These are phyloP conservation scores for Lipophrys pholis DNA, from an alignment of 2,113 vertebrate species.

Conservation along the genomic window DNA sequence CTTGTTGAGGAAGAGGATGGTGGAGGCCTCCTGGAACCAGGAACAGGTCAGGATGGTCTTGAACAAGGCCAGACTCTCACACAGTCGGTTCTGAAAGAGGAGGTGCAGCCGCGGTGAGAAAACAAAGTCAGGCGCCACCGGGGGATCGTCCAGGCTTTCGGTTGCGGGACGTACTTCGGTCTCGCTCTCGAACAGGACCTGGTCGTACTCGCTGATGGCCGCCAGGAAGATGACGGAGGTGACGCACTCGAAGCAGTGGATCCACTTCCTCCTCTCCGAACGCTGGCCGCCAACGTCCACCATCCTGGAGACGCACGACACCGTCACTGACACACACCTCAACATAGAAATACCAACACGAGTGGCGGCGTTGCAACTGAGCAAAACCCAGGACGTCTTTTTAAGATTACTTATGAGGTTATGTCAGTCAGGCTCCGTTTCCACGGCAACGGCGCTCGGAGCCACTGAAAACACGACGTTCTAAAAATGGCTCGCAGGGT, in stretches of 20 bases:
- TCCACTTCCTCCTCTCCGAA: constrained; percentile 92
- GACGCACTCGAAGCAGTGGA: constrained; percentile 92
- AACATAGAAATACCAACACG: background rate
- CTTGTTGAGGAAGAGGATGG: constrained; percentile 93
- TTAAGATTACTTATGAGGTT: no score
- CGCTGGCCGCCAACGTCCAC: constrained; percentile 93
- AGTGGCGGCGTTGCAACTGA: no score
- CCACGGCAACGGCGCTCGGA: no score
- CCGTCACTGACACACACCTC: no score
- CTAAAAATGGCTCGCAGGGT: no score
- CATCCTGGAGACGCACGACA: constrained; percentile 84
- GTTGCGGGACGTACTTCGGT: constrained; percentile 87
- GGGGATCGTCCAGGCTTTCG: no score
- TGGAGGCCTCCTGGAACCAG: constrained; percentile 89
- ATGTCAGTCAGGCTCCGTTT: no score
- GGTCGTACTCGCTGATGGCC: constrained; percentile 92
- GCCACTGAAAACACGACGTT: no score
- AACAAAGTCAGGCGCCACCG: no score
- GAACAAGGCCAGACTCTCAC: constrained; percentile 91
- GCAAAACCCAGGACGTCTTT: no score
- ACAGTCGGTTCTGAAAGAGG: constrained; percentile 86
- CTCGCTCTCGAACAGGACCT: constrained; percentile 86
- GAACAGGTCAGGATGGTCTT: constrained; percentile 85
- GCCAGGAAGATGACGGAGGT: constrained; percentile 91
- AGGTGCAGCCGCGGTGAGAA: background rate